Evolutionary conservation across 2,888 invertebrate species (phyloP).

Genomic region (Endotricha flammealis): DNA sequence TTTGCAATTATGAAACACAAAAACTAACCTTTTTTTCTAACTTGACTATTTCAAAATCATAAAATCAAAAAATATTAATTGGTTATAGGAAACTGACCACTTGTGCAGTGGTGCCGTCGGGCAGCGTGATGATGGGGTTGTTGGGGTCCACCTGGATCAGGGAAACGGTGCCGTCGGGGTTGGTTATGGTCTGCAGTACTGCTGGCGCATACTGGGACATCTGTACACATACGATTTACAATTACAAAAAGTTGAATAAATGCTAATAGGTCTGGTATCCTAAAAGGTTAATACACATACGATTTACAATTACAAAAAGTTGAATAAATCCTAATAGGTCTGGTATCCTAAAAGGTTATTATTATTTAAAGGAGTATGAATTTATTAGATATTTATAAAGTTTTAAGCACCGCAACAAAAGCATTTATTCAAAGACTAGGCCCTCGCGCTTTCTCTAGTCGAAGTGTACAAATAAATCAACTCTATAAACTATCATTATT

Average conservation of each 20-base stretch:
- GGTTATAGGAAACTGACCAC: conserved; percentile 78
- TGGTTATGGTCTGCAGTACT: conserved; percentile 96
- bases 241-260: not conserved
- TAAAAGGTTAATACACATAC: conserved; percentile 70
- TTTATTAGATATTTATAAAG: no score
- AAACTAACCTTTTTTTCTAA: no score
- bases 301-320: not conserved
- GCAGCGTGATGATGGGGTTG: conserved; percentile 95
- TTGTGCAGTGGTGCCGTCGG: conserved; percentile 97
- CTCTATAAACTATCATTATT: no score
- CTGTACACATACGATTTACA: conserved; percentile 26
- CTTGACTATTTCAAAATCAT: no score
- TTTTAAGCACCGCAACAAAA: no score
- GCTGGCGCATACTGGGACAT: conserved; percentile 89
- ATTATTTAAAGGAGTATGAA: no score
- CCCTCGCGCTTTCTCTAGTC: no score
- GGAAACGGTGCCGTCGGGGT: conserved; percentile 97
- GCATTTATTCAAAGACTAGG: no score
- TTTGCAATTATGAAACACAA: no score
- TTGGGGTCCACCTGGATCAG: conserved; percentile 97
- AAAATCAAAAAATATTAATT: conserved; percentile 1
- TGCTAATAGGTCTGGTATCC: no score
- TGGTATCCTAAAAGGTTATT: conserved; percentile 84
- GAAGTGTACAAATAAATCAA: no score
- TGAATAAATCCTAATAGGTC: no score